Evolutionary conservation across 2,113 vertebrate genomes (phyloP).

Genomic region (Centrocercus urophasianus): DNA sequence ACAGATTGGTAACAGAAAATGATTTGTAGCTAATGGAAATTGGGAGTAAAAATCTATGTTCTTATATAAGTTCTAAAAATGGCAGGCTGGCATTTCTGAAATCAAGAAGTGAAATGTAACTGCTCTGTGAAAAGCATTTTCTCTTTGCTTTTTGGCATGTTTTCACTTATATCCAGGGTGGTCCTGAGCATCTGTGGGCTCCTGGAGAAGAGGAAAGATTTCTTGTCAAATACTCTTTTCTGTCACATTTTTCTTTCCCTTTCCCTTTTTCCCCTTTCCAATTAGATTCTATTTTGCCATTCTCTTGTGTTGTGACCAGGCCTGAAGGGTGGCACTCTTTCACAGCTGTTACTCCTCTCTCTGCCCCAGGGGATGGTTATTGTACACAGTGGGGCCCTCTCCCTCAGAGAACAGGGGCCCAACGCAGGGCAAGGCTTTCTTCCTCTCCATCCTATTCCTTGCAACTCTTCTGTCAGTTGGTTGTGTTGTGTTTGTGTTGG

Average conservation of each 20-base stretch:
- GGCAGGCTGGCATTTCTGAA: slow-evolving; percentile 47
- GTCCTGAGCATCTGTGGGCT: slow-evolving; percentile 45
- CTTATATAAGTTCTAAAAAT: background rate
- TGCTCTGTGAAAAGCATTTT: slow-evolving; percentile 46
- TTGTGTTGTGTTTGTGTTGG: background rate
- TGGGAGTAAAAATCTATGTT: background rate
- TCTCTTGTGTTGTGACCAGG: accelerated
- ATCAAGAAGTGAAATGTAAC: slow-evolving; percentile 4
- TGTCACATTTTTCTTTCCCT: background rate
- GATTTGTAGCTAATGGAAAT: background rate
- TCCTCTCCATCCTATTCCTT: background rate
- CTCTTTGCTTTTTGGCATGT: slow-evolving; percentile 34
- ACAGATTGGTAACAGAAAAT: background rate
- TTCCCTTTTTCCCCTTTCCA: background rate
- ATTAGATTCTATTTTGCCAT: background rate
- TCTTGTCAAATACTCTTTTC: slow-evolving; percentile 18
- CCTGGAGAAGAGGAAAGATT: background rate
- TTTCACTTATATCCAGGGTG: slow-evolving; percentile 61
- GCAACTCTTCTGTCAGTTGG: background rate
- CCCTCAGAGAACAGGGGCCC: background rate
- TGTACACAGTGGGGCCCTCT: background rate
- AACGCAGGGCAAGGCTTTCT: accelerated
- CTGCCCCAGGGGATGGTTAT: accelerated
- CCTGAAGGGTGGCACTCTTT: background rate
- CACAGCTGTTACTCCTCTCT: background rate